Base-by-base conservation (phyloP, 64 coral and sea anemone species). In the Montipora cactus region DNA sequence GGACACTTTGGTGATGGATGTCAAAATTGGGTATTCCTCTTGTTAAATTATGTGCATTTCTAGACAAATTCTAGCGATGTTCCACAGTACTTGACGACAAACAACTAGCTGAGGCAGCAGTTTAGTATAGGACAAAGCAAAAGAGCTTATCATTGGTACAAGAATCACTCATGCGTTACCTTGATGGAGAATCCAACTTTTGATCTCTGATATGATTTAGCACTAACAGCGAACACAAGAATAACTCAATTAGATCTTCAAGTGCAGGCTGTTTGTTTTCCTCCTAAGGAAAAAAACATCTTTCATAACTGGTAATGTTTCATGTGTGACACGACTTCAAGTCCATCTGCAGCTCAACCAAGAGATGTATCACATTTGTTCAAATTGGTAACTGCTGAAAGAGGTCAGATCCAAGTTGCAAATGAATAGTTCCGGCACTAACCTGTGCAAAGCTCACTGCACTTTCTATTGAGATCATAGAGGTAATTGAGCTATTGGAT, bases 201-300 rank as follows among this genome's bases (percentile, higher is more conserved):
- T 81, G 45, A 46, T 93, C 84, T 88, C 92, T 79, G 44, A 66
- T 77, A 37, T 88, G 47, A 44, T 93, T 93, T 11, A 93, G 49
- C 10, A 88, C 84, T 70, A 93, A 78, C 14, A 93, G 73, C 8
- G 59, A 88, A 88, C 92, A 93, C 1, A 93, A 28, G 47, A 93
- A 93, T 16, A 93, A 58, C 64, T 93, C 83, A 93, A 93, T 85
- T 44, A 93, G 59, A 78, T 93, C 92, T 48, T 85, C 46, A 47
- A 93, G 19, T 3, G 19, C 37, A 25, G 77, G 76, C 19, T 44
- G 75, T 72, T 73, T 93, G 44, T 51, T 47, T 22, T 93, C 92
- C 75, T 88, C 91, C 91, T 93, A 25, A 87, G 22, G 20, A 70
- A 8, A 70, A 13, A 74, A 75, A 15, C 37, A 64, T 0, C 37